Percentiles rank a stretch among this genome's conserved stretches.
Conservation (phyloP, 1,140 invertebrate species). For the Hesperophylax magnus region DNA sequence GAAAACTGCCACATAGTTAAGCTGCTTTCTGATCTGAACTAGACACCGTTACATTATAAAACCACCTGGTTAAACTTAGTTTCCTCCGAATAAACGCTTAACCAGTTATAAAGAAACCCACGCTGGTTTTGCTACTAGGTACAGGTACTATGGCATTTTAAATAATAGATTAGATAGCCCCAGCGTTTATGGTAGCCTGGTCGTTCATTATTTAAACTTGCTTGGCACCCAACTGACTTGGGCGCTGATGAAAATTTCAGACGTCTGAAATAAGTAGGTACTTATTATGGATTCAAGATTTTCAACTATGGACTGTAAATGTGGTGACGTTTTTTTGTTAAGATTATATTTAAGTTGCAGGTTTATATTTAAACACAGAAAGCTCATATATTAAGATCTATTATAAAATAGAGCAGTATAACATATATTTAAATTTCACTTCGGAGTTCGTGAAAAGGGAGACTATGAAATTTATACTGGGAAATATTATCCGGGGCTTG, state of each 20-base stretch:
- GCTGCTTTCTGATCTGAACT: not conserved
- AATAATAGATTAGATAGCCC: slow-evolving; percentile 35
- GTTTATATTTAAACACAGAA: too few relatives aligned
- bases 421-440: too few relatives aligned
- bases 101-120: slow-evolving; percentile 12
- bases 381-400: too few relatives aligned
- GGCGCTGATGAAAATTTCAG: slow-evolving; percentile 30
- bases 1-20: not conserved
- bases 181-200: not conserved
- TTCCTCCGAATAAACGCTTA: not conserved
- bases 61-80: not conserved
- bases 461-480: too few relatives aligned
- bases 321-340: too few relatives aligned
- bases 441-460: too few relatives aligned
- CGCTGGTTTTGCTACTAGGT: not conserved
- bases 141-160: slow-evolving; percentile 33
- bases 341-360: too few relatives aligned
- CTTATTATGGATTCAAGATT: too few relatives aligned
- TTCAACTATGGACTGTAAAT: too few relatives aligned
- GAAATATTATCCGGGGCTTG: too few relatives aligned
- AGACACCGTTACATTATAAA: slow-evolving; percentile 33
- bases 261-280: not conserved
- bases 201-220: slow-evolving; percentile 24
- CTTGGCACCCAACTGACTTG: not conserved
- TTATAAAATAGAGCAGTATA: too few relatives aligned